Base-by-base conservation (phyloP, 2,888 invertebrate genomes). In the Orthosia gracilis region DNA sequence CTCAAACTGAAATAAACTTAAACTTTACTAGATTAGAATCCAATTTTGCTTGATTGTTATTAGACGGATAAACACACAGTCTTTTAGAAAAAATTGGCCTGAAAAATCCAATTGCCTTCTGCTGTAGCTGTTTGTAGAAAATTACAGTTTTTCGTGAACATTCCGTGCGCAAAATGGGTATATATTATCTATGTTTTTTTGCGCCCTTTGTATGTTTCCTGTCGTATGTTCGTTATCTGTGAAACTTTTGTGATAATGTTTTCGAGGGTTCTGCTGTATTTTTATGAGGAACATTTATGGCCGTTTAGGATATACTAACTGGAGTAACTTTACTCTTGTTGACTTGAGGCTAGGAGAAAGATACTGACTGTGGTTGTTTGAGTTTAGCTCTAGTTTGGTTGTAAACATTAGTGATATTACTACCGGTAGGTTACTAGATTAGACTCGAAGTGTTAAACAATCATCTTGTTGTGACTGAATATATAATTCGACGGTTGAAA, bases 41-140 rank as follows among this genome's bases (percentile, higher is more conserved):
- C 62, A 81, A 78, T 76, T 81, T 80, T 13, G 75, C 65, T 80
- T 78, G 76, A 70, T 73, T 18, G 31, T 66, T 80, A 83, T 83
- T 77, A 82, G n/a, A 59, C 45, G 65, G 69, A 81, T 78, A 78
- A 82, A 79, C 78, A 74, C 61, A 40, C 40, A 62, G 62, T 62
- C 65, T 80, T 84, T 78, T 75, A 80, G 69, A 86, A 83, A 50
- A 78, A 70, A 70, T 76, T 67, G 23, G 68, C 57, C 61, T 75
- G 77, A 82, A 88, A 88, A 87, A 87, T 87, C 79, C 85, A 82
- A 85, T 88, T 87, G 88, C 73, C 73, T 61, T 74, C 77, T 76
- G 63, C 71, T 78, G 84, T 74, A 73, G 82, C 73, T 73, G 72
- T 82, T 82, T 80, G 75, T 69, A 85, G 83, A 76, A 81, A 87